These are phyloP conservation scores for Pimephales promelas DNA, from an alignment of 2,113 vertebrate genomes.

Conservation along the genomic window DNA sequence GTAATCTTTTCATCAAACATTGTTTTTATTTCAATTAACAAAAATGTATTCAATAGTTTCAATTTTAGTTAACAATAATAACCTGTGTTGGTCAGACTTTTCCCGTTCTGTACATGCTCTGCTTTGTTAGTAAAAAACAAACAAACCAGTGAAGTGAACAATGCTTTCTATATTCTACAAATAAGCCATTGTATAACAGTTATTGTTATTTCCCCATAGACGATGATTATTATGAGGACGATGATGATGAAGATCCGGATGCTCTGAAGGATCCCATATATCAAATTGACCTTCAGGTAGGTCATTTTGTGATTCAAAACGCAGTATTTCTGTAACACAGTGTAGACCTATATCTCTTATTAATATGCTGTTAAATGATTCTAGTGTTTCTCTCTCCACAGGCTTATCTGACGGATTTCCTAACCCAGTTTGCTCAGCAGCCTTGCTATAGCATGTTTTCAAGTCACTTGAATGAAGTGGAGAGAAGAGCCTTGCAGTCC, in stretches of 20 bases:
- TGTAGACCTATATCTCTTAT: not conserved
- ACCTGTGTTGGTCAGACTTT: not conserved
- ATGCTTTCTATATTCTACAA: not conserved
- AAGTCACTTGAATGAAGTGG: slow-evolving; percentile 90
- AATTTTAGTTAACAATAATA: too few species aligned
- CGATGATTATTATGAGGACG: slow-evolving; percentile 98
- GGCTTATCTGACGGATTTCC: slow-evolving; percentile 97
- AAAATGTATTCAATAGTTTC: not conserved
- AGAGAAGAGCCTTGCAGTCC: slow-evolving; percentile 90
- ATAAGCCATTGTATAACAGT: not conserved
- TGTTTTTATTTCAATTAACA: not conserved
- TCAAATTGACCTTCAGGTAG: slow-evolving; percentile 93
- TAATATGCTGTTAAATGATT: not conserved
- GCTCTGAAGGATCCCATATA: slow-evolving; percentile 97
- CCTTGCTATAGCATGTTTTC: slow-evolving; percentile 96
- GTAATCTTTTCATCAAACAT: too few species aligned
- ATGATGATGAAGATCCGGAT: slow-evolving; percentile 96
- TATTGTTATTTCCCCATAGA: slow-evolving; percentile 71
- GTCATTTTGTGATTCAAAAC: not conserved
- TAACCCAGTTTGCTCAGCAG: slow-evolving; percentile 96
- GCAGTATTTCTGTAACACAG: slow-evolving; percentile 53
- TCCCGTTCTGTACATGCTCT: not conserved
- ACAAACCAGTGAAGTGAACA: not conserved
- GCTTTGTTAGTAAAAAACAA: not conserved
- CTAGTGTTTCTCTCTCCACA: slow-evolving; percentile 60